These are phyloP conservation scores for Pogonophryne albipinna DNA, from an alignment of 2,797 vertebrate species.

Conservation along the genomic window DNA sequence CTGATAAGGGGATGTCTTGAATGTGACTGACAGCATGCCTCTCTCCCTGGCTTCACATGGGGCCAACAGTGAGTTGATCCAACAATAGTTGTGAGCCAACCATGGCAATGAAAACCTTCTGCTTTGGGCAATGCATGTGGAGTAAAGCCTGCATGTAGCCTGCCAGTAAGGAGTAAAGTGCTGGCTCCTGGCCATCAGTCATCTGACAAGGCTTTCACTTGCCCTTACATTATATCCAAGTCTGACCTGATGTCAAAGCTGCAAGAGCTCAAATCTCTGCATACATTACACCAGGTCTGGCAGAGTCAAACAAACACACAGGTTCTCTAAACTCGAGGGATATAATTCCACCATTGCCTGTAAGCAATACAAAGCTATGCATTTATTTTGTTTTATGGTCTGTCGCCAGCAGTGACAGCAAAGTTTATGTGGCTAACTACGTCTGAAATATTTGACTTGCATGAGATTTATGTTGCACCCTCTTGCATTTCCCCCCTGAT, in stretches of 20 bases:
- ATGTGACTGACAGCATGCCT: slow-evolving; percentile 31
- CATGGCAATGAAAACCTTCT: slow-evolving; percentile 41
- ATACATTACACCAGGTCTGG: slow-evolving; percentile 29
- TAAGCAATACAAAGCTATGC: slow-evolving; percentile 5
- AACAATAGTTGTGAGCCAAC: slow-evolving; percentile 44
- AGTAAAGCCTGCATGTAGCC: slow-evolving; percentile 47
- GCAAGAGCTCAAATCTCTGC: slow-evolving; percentile 45
- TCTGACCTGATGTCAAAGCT: slow-evolving; percentile 63
- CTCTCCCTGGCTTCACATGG: slow-evolving; percentile 19
- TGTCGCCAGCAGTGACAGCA: background rate
- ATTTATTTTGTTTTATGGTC: slow-evolving; percentile 8
- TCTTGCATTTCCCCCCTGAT: background rate
- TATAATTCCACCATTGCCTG: background rate
- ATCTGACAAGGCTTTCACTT: slow-evolving; percentile 60
- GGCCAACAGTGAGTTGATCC: slow-evolving; percentile 33
- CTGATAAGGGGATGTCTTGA: slow-evolving; percentile 13
- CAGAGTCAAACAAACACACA: slow-evolving; percentile 23
- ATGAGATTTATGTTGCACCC: background rate
- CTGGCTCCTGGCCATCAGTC: slow-evolving; percentile 71
- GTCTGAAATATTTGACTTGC: rapidly evolving
- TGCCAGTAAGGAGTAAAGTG: slow-evolving; percentile 60
- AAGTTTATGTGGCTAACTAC: slow-evolving; percentile 11
- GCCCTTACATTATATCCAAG: slow-evolving; percentile 66
- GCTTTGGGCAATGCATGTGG: slow-evolving; percentile 35
- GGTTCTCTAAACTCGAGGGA: background rate